These are phyloP conservation scores for Philereme transversata DNA, from an alignment of 2,888 invertebrate species.

Conservation along the genomic window DNA sequence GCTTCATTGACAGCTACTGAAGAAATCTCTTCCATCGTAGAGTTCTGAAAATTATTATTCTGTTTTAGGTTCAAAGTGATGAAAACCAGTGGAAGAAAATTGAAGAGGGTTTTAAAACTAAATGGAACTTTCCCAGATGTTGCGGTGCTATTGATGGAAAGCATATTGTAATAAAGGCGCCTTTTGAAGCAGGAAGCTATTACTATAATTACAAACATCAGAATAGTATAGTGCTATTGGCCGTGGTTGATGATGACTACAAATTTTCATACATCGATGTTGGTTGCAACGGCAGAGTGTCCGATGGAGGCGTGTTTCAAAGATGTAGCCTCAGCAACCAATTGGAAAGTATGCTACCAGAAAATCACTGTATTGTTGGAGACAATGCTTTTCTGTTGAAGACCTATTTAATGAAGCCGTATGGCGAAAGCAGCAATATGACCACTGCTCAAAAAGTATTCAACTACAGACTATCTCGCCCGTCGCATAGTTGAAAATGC, in stretches of 20 bases:
- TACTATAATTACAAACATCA: constrained; percentile 43
- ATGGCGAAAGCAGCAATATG: constrained; percentile 9
- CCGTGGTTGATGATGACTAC: constrained; percentile 42
- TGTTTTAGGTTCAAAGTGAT: constrained; percentile 10
- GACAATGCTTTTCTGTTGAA: constrained; percentile 33
- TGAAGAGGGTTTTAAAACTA: constrained; percentile 7
- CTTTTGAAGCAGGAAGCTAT: constrained; percentile 32
- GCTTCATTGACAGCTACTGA: constrained; percentile 21
- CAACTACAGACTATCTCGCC: constrained; percentile 8
- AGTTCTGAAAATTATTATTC: constrained; percentile 9
- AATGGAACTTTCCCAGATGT: constrained; percentile 8
- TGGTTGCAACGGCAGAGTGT: constrained; percentile 40
- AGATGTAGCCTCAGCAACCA: constrained; percentile 22
- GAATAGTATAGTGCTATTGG: constrained; percentile 42
- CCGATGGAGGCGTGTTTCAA: constrained; percentile 28
- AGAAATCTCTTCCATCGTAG: constrained; percentile 22
- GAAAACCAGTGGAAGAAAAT: constrained; percentile 17
- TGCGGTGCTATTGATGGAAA: constrained; percentile 38
- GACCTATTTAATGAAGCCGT: constrained; percentile 31
- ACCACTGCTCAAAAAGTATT: constrained; percentile 9
- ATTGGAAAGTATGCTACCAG: constrained; percentile 33
- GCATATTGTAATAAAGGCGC: constrained; percentile 38
- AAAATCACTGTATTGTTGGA: constrained; percentile 26
- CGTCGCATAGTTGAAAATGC: background rate
- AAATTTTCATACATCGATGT: constrained; percentile 41